Base-by-base conservation (phyloP, 2,888 invertebrate species). In the Orchesellides sinensis region DNA sequence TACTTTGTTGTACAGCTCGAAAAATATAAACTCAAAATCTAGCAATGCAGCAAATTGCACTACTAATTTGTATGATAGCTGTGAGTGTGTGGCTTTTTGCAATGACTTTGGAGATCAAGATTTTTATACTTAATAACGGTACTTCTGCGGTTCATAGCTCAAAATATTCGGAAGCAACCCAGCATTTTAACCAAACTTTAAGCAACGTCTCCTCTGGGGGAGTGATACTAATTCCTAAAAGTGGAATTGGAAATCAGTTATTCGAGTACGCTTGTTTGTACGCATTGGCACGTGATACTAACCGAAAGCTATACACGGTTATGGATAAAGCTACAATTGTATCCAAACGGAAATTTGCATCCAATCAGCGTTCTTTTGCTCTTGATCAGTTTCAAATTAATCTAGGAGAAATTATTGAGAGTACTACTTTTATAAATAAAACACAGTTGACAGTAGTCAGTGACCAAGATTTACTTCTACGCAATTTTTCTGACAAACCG, bases 201-300 rank as follows among this genome's bases (percentile, higher is more conserved):
- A 40, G 2, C 10, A n/a, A 2, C n/a, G n/a, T n/a, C n/a, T n/a
- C 40, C n/a, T 14, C n/a, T n/a, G n/a, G n/a, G n/a, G 68, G 68
- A 8, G 52, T 68, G 3, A 14, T 68, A 5, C 21, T 49, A 2
- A 1, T 6, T 19, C n/a, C 10, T 10, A 56, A 40, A 17, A 56
- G 70, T 5, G 70, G 70, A 32, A 70, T 70, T 21, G 70, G 70
- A 35, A 70, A 70, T 23, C 56, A 56, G n/a, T 19, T 70, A 17
- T 70, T 54, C n/a, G 23, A 56, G n/a, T 70, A 40, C 14, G 70
- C 70, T 6, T 70, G 70, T n/a, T 35, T 40, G 0, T 70, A 56
- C 54, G 70, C 56, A 1, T 14, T 70, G 10, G 70, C 70, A 0
- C 19, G 35, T 17, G 40, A 35, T 5, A 14, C 32, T 21, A 35